Base-by-base conservation (phyloP, 2,888 invertebrate species). In the Anthophora plumipes region DNA sequence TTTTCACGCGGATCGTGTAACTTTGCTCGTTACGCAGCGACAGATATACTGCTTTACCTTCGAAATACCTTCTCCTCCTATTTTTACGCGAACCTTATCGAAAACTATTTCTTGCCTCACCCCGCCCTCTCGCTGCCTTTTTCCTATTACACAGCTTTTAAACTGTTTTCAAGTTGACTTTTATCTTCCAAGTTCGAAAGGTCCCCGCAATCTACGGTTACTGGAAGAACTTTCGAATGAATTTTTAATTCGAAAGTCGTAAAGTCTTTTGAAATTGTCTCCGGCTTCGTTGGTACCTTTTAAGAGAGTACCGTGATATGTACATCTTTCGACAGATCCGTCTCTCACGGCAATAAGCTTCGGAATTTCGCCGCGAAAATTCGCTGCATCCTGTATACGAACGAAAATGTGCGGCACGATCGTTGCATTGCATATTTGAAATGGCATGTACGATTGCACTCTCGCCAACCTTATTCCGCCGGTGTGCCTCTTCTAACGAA, bases 281-380 rank as follows among this genome's bases (percentile, higher is more conserved):
- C 14, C 12, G n/a, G 20, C 50, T 39, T n/a, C n/a, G 4, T 11
- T 17, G 6, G 64, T 60, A 52, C 17, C 41, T 54, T 59, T 52
- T 20, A 54, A 37, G 76, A 6, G 31, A n/a, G 50, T 39, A 57
- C 31, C 7, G 57, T 17, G 72, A 61, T 68, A n/a, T n/a, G n/a
- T n/a, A 57, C 25, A 60, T 39, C 31, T 31, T 70, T 25, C 54
- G 12, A n/a, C 22, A n/a, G 12, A 43, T 46, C 52, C 37, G 25
- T 52, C 12, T 52, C 12, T 48, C 22, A n/a, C 14, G 57, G 63
- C 70, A 75, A 80, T 61, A 69, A 75, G 77, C 78, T 75, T 55
- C 41, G 77, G 63, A 73, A 80, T 86, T 86, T 69, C 68, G 20
- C 57, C 55, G 71, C 22, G 80, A 69, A 85, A 83, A 86, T 85